A percentile compares a stretch with the other conserved stretches of the same genome.
Evolutionary conservation across 2,797 vertebrate species (phyloP).

Genomic region (Macropodus opercularis): DNA sequence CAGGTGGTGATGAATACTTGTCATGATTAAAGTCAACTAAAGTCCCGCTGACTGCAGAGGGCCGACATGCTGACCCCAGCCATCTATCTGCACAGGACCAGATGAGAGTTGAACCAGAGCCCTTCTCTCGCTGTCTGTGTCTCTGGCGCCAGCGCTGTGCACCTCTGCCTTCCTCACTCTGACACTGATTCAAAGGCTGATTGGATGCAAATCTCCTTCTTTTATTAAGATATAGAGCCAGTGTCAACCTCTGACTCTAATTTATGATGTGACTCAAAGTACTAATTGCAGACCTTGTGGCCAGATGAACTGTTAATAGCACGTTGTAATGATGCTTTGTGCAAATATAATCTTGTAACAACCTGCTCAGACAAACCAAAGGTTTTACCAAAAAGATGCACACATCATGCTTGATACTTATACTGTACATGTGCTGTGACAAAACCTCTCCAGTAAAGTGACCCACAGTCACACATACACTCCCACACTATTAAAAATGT

Average conservation of each 20-base stretch:
- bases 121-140: conserved; percentile 35
- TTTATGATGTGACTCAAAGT: conserved; percentile 42
- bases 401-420: conserved; percentile 26
- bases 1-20: conserved; percentile 50
- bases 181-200: conserved; percentile 69
- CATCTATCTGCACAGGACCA: conserved; percentile 35
- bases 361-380: conserved; percentile 17
- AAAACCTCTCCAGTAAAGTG: conserved; percentile 11
- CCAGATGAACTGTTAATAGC: conserved; percentile 50
- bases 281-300: conserved; percentile 42
- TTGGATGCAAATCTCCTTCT: conserved; percentile 47
- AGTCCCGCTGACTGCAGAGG: conserved; percentile 16
- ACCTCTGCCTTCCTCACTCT: conserved; percentile 47
- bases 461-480: conserved; percentile 35
- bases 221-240: conserved; percentile 56
- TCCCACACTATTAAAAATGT: conserved; percentile 9
- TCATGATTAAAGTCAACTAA: conserved; percentile 54
- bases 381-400: conserved; percentile 51
- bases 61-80: conserved; percentile 43
- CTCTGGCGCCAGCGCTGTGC: conserved; percentile 68
- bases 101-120: conserved; percentile 49
- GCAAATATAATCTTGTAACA: conserved; percentile 21
- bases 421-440: conserved; percentile 27
- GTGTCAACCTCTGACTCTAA: conserved; percentile 38
- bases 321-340: conserved; percentile 47